phyloP scores from a whole-genome alignment of 2,888 invertebrate genomes.

The Mesopsocus fuscifrons region DNA sequence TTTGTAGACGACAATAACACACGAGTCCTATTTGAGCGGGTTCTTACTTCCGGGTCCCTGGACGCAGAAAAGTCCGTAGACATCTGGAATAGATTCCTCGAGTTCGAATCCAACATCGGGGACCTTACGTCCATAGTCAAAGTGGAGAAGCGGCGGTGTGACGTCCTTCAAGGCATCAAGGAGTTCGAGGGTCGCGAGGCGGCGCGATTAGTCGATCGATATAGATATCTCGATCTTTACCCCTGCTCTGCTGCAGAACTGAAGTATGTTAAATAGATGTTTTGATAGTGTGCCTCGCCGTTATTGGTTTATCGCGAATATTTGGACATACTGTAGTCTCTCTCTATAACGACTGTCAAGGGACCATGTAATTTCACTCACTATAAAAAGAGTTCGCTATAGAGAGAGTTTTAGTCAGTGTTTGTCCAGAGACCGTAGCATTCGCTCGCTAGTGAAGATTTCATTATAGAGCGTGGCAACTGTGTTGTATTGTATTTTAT shows the following conservation, averaged over 20 bases:
- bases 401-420: too few relatives aligned
- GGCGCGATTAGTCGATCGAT: constrained; percentile 86
- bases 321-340: too few relatives aligned
- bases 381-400: too few relatives aligned
- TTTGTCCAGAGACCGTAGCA: too few relatives aligned
- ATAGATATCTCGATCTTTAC: constrained; percentile 86
- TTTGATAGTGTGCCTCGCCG: too few relatives aligned
- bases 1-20: constrained; percentile 95
- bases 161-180: constrained; percentile 81
- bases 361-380: too few relatives aligned
- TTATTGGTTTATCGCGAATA: too few relatives aligned
- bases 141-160: constrained; percentile 83
- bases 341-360: too few relatives aligned
- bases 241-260: constrained; percentile 85
- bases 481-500: too few relatives aligned
- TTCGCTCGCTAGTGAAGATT: too few relatives aligned
- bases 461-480: too few relatives aligned
- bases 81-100: constrained; percentile 96
- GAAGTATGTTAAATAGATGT: constrained; percentile 27
- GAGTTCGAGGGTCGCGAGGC: constrained; percentile 96
- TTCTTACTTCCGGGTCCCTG: constrained; percentile 79
- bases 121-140: constrained; percentile 94
- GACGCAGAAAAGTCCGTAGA: constrained; percentile 87
- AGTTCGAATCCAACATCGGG: constrained; percentile 97
- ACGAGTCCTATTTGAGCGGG: constrained; percentile 92